These are phyloP conservation scores for Phalera bucephala DNA, from an alignment of 2,888 invertebrate species.

Conservation along the genomic window DNA sequence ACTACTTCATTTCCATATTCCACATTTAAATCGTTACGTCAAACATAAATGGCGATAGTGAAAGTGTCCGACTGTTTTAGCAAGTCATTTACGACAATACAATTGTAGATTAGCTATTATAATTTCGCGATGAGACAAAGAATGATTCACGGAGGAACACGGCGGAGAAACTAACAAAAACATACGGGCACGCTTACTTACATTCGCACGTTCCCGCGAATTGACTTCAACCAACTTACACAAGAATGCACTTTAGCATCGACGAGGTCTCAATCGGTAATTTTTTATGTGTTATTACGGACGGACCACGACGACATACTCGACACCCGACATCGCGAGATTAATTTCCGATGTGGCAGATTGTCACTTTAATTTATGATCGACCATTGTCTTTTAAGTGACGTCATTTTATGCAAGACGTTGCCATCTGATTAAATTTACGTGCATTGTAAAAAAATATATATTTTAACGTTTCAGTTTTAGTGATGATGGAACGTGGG, in stretches of 20 bases:
- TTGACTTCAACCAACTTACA: conserved; percentile 68
- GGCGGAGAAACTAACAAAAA: conserved; percentile 43
- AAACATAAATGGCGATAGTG: conserved; percentile 27
- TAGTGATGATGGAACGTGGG: conserved; percentile 9
- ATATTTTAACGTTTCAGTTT: conserved; percentile 14
- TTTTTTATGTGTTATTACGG: conserved; percentile 71
- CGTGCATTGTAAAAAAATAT: conserved; percentile 34
- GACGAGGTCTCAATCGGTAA: conserved; percentile 68
- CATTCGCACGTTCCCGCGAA: conserved; percentile 75
- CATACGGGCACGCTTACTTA: conserved; percentile 39
- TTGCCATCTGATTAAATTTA: conserved; percentile 56
- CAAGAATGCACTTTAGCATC: conserved; percentile 78
- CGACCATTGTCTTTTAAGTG: conserved; percentile 74
- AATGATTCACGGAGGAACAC: conserved; percentile 40
- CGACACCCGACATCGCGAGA: conserved; percentile 69
- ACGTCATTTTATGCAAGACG: conserved; percentile 65
- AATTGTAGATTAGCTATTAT: conserved; percentile 33
- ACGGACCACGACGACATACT: conserved; percentile 61
- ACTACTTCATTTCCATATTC: conserved; percentile 32
- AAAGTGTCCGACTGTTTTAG: conserved; percentile 31
- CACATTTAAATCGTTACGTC: conserved; percentile 30
- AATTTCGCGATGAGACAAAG: conserved; percentile 40
- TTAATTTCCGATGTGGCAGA: conserved; percentile 79
- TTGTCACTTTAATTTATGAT: conserved; percentile 80
- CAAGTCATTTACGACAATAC: conserved; percentile 24